Evolutionary conservation across 2,888 invertebrate genomes (phyloP), one percentile per base, ranked within the genome.

Genomic region (Hofmannophila pseudospretella): DNA sequence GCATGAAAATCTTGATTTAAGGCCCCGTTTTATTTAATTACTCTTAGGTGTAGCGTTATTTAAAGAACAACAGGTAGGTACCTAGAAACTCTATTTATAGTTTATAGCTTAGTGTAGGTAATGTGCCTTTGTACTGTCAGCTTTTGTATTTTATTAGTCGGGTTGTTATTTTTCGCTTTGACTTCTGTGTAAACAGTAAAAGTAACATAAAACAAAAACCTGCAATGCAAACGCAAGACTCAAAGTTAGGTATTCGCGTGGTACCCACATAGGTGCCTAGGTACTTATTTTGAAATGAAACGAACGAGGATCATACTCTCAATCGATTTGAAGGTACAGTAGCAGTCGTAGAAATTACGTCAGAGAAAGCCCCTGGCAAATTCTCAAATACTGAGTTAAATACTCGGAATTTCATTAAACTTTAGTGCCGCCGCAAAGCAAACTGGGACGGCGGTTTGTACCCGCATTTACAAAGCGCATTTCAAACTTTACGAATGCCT

Each of bases 371-470:
- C 45, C 45, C 34, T 44, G 44, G 37, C 45, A 47, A 56, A 51
- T 47, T 52, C 47, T 42, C 42, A 55, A 54, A 58, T 47, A 45
- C 44, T 38, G 33, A 47, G 51, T 49, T 50, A 58, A 54, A 53
- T 54, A 56, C 48, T 55, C 39, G 47, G 55, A 60, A 61, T 65
- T 65, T 61, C 56, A 65, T 66, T 66, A 62, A 52, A 63, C 53
- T 56, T 56, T 50, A 35, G 51, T 46, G 52, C 51, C 47, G 45
- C 47, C 49, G 47, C 47, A 63, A 48, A 45, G 49, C 58, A 65
- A 63, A 61, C 57, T 36, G 22, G 39, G 42, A 38, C 39, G 49
- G 44, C 54, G 40, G 41, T 36, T 44, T 45, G 38, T 30, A 43
- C 49, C 49, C 45, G 52, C 57, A 55, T 58, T 58, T 39, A 54